phyloP scores from a whole-genome alignment of 1,140 invertebrate species.

The Drosophila prosaltans region DNA sequence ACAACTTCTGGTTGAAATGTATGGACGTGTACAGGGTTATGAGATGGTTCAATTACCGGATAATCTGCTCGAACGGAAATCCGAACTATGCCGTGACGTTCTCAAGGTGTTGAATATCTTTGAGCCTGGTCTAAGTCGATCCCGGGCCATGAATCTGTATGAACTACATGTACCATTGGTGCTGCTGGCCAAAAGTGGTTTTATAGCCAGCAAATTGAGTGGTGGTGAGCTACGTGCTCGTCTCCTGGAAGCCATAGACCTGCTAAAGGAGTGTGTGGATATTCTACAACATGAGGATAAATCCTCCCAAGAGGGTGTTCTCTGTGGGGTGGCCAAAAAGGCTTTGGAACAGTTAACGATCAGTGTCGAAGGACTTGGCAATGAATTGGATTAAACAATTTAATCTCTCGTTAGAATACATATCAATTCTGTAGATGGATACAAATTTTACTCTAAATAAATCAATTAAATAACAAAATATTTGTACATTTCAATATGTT shows the following conservation, averaged over 20 bases:
- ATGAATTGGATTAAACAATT: conserved; percentile 48
- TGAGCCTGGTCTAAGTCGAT: conserved; percentile 89
- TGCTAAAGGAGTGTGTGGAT: conserved; percentile 85
- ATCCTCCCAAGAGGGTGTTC: conserved; percentile 88
- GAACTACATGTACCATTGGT: conserved; percentile 90
- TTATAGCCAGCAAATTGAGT: conserved; percentile 85
- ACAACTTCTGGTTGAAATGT: conserved; percentile 89
- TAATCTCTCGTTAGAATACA: not conserved
- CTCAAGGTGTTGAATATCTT: conserved; percentile 88
- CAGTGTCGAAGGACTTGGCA: conserved; percentile 85
- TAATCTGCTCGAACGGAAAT: conserved; percentile 89
- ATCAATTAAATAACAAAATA: too few relatives aligned
- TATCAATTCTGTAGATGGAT: too few relatives aligned
- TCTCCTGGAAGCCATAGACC: conserved; percentile 86
- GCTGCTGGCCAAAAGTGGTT: conserved; percentile 87
- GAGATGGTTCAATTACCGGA: conserved; percentile 88
- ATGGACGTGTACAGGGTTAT: conserved; percentile 89
- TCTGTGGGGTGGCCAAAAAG: conserved; percentile 86
- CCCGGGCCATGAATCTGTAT: conserved; percentile 90
- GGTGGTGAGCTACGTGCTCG: conserved; percentile 86
- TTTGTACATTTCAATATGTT: too few relatives aligned
- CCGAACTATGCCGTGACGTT: conserved; percentile 88
- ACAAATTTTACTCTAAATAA: too few relatives aligned
- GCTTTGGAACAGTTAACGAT: conserved; percentile 86
- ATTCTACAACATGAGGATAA: conserved; percentile 88